Evolutionary conservation across 2,113 vertebrate genomes (phyloP), one percentile per base, ranked within the genome.

Genomic region (Speoplatyrhinus poulsoni): DNA sequence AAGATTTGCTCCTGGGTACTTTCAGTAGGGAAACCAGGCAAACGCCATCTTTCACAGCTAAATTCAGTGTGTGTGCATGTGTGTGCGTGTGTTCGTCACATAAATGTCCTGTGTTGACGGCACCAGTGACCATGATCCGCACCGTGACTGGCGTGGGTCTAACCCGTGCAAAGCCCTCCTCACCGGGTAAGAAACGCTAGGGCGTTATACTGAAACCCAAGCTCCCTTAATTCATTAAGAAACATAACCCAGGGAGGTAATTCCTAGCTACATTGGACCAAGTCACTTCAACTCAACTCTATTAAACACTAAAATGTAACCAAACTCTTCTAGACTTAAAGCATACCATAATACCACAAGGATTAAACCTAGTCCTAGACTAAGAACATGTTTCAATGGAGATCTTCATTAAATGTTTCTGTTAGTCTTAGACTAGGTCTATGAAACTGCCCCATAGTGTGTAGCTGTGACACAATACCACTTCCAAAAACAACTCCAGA

Each of bases 131-230:
- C 79, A 65, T 41, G 74, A 82, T 85, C 81, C 79, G 32, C 80
- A 81, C 72, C 67, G 16, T 65, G 59, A 62, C 70, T 74, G 72
- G 36, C 59, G 75, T 49, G n/a, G 75, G 82, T 87, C 70, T 77
- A 59, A 47, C 72, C 55, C 60, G 59, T 75, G 66, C 66, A 69
- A 80, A 80, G 67, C 73, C 47, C 62, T 53, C 68, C 52, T 19
- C 67, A 62, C 79, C 64, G 67, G 75, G 76, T 86, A 88, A 89
- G 83, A 87, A 86, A 89, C 84, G 85, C 60, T 33, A 63, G 62
- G 70, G 72, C 63, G 77, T 82, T 69, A 80, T n/a, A 60, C 65
- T 77, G 72, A 82, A 80, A 79, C 76, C 60, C 69, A 60, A 19
- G 67, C 82, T 58, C 80, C 72, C 69, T 81, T 86, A 89, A 85